Evolutionary conservation across 2,888 invertebrate genomes (phyloP).

Genomic region (Ferdinandea cuprea): DNA sequence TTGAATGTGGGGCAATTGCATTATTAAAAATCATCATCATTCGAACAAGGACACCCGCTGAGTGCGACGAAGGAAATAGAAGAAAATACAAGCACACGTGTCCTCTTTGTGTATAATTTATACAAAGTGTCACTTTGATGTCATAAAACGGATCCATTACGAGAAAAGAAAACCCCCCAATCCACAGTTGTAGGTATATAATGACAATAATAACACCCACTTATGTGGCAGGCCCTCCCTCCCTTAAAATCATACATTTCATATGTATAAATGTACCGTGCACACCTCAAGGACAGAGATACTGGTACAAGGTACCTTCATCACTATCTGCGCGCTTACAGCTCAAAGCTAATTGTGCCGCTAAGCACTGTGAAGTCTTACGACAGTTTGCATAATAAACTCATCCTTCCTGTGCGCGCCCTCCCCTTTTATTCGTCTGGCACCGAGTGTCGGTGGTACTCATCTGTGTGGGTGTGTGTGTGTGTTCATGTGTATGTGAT

Average conservation of each 20-base stretch:
- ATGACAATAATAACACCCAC: constrained; percentile 65
- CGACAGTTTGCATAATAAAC: constrained; percentile 65
- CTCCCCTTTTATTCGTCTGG: background rate
- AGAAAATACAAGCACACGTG: constrained; percentile 34
- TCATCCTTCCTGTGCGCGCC: constrained; percentile 22
- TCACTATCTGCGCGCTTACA: constrained; percentile 33
- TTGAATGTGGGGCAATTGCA: constrained; percentile 13
- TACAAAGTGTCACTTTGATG: constrained; percentile 62
- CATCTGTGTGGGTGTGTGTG: no score
- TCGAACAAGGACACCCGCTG: constrained; percentile 7
- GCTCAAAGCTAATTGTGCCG: constrained; percentile 68
- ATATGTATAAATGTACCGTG: background rate
- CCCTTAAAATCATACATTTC: no score
- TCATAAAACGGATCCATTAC: constrained; percentile 55
- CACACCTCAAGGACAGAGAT: constrained; percentile 13
- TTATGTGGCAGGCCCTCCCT: constrained; percentile 30
- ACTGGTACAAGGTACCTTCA: constrained; percentile 7
- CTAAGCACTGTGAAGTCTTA: constrained; percentile 60
- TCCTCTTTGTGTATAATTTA: constrained; percentile 59
- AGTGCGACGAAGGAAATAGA: background rate
- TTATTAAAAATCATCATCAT: constrained; percentile 6
- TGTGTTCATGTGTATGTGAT: constrained; percentile 20
- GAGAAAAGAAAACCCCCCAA: constrained; percentile 17
- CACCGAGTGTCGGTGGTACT: background rate
- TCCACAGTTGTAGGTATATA: constrained; percentile 3